A percentile compares a stretch with the other conserved stretches of the same genome.
Conservation (phyloP, 2,888 invertebrate genomes). For the Zootermopsis nevadensis region DNA sequence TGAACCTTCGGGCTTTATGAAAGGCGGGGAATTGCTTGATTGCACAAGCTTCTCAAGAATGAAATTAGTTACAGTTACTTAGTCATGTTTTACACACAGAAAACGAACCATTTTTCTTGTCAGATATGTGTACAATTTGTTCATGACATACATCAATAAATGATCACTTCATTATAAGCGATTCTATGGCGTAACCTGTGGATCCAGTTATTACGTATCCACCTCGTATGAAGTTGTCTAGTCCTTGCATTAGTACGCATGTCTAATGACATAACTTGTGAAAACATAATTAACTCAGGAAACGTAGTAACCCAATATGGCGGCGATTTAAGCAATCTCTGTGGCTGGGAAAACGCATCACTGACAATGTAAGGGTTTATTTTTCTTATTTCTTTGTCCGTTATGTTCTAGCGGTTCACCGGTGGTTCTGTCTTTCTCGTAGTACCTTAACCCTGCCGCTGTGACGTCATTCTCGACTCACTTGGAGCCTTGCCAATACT, state of each 20-base stretch:
- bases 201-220: conserved; percentile 1
- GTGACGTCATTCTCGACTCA: conserved; percentile 51
- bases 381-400: background rate
- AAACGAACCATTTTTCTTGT: too few relatives aligned
- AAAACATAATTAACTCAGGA: conserved; percentile 4
- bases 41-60: too few relatives aligned
- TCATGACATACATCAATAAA: background rate
- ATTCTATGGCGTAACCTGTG: too few relatives aligned
- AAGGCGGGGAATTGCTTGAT: too few relatives aligned
- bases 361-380: conserved; percentile 9
- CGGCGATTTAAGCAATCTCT: conserved; percentile 17
- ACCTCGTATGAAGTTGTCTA: background rate
- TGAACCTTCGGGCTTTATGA: too few relatives aligned
- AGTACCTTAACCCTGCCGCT: conserved; percentile 41
- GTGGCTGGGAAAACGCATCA: background rate
- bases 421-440: conserved; percentile 14
- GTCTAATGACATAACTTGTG: conserved; percentile 6
- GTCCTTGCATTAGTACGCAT: background rate
- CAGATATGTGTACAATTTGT: background rate
- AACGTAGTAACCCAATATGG: conserved; percentile 13
- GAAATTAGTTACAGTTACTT: too few relatives aligned
- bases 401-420: conserved; percentile 21
- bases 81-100: too few relatives aligned
- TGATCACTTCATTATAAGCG: conserved; percentile 5
- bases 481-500: conserved; percentile 49